Conservation (phyloP, 2,113 vertebrate genomes). For the Lanius collurio region DNA sequence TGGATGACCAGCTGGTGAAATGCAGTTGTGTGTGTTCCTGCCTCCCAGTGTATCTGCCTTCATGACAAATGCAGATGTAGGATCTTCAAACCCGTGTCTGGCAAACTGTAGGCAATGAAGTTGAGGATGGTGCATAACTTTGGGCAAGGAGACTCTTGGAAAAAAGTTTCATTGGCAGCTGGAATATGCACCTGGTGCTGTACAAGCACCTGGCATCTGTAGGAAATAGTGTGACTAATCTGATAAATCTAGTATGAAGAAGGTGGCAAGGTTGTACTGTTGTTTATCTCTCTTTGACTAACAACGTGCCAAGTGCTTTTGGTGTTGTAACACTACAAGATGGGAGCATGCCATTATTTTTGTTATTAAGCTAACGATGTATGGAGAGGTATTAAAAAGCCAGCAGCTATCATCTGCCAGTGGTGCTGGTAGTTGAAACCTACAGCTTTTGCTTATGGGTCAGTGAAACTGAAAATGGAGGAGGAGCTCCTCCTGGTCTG, state of each 20-base stretch:
- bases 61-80: neutral
- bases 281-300: neutral
- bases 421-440: neutral
- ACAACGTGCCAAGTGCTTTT: neutral
- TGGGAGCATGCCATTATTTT: neutral
- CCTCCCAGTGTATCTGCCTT: neutral
- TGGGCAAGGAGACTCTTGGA: neutral
- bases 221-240: neutral
- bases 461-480: neutral
- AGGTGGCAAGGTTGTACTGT: neutral
- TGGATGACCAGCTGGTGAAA: neutral
- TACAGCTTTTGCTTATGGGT: neutral
- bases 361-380: neutral
- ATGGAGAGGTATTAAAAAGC: neutral
- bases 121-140: neutral
- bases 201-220: neutral
- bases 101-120: neutral
- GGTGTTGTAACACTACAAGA: neutral
- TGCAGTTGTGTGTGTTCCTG: neutral
- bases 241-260: neutral
- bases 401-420: neutral
- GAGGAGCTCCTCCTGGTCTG: neutral
- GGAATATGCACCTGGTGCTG: neutral
- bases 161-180: neutral
- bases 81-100: neutral